Base-by-base conservation (phyloP, 2,888 invertebrate species). In the Glyphotaelius pellucidus region DNA sequence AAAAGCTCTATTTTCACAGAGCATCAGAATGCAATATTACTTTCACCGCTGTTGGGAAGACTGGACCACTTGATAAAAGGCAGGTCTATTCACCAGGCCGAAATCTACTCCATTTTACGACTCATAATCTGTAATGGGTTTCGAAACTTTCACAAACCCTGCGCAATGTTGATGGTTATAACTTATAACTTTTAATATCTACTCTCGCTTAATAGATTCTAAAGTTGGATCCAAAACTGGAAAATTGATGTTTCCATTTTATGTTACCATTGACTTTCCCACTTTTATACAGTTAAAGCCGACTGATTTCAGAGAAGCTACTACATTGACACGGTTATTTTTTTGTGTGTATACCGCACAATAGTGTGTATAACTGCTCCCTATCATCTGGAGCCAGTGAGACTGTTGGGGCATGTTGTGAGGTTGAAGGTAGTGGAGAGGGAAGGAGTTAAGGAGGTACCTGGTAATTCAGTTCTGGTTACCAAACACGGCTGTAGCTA, bases 91-190 rank as follows among this genome's bases (percentile, higher is more conserved):
- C 25, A 67, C 67, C 67, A n/a, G 67, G 25, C 67, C 25, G 67
- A 67, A 67, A 67, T 67, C 67, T 67, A 67, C 67, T 67, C 67
- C 67, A 67, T 67, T 67, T 67, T 67, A 67, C 67, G 67, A 67
- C 67, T 67, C 67, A 67, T 67, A 5, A 67, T 67, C 9, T 67
- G 9, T 67, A 67, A 67, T n/a, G 67, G 67, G 7, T 67, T 25
- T 67, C 7, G n/a, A 25, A 67, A 67, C 25, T 67, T 67, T 67
- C 67, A 67, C 67, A 67, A 67, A 67, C 67, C n/a, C 67, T 52
- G 52, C 67, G 19, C 67, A 25, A 25, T 67, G 67, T 67, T 67
- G 67, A 67, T 67, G 67, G 67, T 67, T 25, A 67, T 67, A 67
- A 67, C 67, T 67, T 25, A n/a, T 67, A 67, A 25, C 67, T 67